Conservation (phyloP, 2,113 vertebrate genomes). For the Hippoglossus stenolepis region DNA sequence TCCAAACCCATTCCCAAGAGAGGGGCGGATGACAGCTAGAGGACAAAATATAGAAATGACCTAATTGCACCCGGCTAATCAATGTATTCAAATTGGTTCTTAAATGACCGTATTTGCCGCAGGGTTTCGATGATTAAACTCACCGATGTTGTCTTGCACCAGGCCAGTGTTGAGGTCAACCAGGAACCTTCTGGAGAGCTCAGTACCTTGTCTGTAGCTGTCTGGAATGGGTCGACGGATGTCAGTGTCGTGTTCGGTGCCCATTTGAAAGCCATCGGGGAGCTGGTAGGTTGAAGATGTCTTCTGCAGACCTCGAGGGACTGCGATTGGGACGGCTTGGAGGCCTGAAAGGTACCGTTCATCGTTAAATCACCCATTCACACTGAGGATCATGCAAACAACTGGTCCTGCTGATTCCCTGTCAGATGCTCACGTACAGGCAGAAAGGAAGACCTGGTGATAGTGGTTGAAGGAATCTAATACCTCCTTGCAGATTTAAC, state of each 20-base stretch:
- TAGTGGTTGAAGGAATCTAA: not conserved
- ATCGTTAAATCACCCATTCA: not conserved
- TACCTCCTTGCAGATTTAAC: not conserved
- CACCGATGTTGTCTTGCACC: conserved; percentile 58
- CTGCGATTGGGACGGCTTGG: conserved; percentile 61
- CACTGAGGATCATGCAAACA: not conserved
- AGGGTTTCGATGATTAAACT: not conserved
- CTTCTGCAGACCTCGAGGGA: conserved; percentile 3
- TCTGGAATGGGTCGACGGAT: not conserved
- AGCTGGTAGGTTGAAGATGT: conserved; percentile 5
- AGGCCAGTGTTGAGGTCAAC: conserved; percentile 68
- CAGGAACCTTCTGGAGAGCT: conserved; percentile 68
- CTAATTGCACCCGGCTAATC: no score
- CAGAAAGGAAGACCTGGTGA: not conserved
- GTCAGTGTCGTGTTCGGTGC: not conserved
- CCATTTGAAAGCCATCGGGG: conserved; percentile 33
- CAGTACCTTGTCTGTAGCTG: conserved; percentile 69
- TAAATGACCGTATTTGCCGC: no score
- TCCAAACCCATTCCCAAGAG: conserved; percentile 24
- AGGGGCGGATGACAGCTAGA: conserved; percentile 5
- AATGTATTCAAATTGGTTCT: no score
- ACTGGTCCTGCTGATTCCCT: not conserved
- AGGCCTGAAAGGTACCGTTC: conserved; percentile 59
- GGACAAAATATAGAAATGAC: no score
- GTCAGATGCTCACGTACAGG: not conserved